These are phyloP conservation scores for Lerista edwardsae DNA, from an alignment of 2,797 vertebrate genomes.

Conservation along the genomic window DNA sequence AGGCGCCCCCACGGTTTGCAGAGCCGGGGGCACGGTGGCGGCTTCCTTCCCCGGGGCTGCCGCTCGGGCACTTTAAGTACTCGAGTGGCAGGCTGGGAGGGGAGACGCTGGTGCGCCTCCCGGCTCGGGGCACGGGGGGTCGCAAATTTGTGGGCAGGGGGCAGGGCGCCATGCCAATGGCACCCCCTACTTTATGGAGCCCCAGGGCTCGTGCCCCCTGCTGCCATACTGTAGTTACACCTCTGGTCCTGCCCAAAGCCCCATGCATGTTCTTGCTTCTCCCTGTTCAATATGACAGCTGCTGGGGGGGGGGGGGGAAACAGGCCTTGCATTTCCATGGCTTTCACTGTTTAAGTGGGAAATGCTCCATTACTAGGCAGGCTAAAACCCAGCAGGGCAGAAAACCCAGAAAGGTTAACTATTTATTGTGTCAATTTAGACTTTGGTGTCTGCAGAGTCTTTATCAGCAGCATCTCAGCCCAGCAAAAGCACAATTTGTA, in stretches of 20 bases:
- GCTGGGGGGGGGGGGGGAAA: not conserved
- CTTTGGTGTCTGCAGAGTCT: not conserved
- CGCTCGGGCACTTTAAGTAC: too few species aligned
- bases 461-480: not conserved
- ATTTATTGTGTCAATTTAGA: not conserved
- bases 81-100: too few species aligned
- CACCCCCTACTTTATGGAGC: too few species aligned
- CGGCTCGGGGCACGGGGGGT: too few species aligned
- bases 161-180: too few species aligned
- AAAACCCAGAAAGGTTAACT: conserved; percentile 21
- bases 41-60: too few species aligned
- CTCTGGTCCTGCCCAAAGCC: not conserved
- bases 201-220: too few species aligned
- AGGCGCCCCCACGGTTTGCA: too few species aligned
- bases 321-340: fast-evolving
- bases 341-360: not conserved
- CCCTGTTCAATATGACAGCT: not conserved
- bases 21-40: too few species aligned
- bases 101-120: too few species aligned
- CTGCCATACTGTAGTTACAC: too few species aligned
- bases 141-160: too few species aligned
- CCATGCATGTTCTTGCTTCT: not conserved
- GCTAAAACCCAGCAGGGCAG: not conserved
- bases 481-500: not conserved
- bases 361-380: not conserved